Evolutionary conservation across 2,797 vertebrate species (phyloP).

Genomic region (Ibycter americanus): DNA sequence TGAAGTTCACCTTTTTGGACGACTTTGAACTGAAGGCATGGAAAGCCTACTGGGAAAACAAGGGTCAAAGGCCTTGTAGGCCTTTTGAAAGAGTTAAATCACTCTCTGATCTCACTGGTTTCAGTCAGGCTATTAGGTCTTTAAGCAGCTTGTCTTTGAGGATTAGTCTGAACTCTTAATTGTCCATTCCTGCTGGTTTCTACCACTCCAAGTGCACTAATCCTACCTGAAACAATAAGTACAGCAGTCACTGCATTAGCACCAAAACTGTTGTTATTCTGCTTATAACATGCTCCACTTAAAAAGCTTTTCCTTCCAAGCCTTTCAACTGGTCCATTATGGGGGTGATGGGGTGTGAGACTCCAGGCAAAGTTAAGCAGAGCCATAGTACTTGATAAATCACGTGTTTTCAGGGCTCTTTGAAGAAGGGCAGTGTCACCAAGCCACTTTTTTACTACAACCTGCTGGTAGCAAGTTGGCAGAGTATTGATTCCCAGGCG

Average conservation of each 20-base stretch:
- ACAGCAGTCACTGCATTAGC: neutral
- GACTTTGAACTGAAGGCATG: constrained; percentile 1
- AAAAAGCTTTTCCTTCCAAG: neutral
- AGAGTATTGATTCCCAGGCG: neutral
- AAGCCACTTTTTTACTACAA: neutral
- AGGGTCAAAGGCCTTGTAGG: neutral
- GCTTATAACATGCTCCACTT: neutral
- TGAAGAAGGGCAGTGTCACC: neutral
- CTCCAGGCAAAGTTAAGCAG: neutral
- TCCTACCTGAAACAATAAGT: neutral
- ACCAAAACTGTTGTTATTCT: neutral
- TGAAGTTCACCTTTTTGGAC: constrained; percentile 26
- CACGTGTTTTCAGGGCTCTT: neutral
- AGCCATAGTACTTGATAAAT: neutral
- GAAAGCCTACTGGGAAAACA: neutral
- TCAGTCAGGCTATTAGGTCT: constrained; percentile 1
- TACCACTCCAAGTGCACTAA: neutral
- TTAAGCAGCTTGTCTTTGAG: constrained; percentile 41
- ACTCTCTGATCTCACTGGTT: constrained; percentile 8
- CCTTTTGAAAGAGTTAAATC: constrained; percentile 29
- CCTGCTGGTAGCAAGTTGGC: neutral
- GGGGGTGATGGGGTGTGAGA: neutral
- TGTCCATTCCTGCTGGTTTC: neutral
- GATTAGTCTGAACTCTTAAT: constrained; percentile 38
- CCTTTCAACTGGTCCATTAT: neutral